Percentiles rank a stretch among this genome's conserved stretches.
Conservation (phyloP, 2,888 invertebrate genomes). For the Xestoiulus laeticollis region DNA sequence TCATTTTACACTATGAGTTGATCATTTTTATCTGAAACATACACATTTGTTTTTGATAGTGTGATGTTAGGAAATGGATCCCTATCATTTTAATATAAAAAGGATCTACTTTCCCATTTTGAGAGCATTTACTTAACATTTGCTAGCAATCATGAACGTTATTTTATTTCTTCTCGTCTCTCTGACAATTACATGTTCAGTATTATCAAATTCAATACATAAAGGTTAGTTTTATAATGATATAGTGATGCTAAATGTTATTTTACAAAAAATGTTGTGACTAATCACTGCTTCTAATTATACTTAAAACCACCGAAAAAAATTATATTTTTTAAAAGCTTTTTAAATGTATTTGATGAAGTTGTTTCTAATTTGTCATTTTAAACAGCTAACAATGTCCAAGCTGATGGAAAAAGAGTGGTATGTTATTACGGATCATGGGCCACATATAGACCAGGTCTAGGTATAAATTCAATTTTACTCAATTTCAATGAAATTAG, state of each 20-base stretch:
- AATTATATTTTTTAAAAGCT: too few species aligned
- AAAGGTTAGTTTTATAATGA: constrained; percentile 39
- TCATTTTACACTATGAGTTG: background rate
- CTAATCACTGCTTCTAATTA: too few species aligned
- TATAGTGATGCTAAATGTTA: background rate
- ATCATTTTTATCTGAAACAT: background rate
- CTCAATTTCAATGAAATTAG: background rate
- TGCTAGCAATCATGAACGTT: background rate
- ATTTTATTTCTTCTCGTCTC: constrained; percentile 28
- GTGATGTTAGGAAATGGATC: background rate
- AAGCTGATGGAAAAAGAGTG: constrained; percentile 61
- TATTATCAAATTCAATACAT: background rate
- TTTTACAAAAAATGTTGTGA: too few species aligned
- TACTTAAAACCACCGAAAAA: too few species aligned
- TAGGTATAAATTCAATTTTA: background rate
- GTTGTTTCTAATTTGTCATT: background rate
- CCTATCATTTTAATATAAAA: background rate
- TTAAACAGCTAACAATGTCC: background rate
- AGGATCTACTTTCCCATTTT: background rate
- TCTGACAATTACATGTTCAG: background rate
- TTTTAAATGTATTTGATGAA: background rate
- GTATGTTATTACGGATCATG: constrained; percentile 81
- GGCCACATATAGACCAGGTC: constrained; percentile 74
- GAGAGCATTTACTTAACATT: background rate
- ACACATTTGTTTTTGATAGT: background rate